Evolutionary conservation across 2,113 vertebrate species (phyloP).

Genomic region (Chinchilla lanigera): DNA sequence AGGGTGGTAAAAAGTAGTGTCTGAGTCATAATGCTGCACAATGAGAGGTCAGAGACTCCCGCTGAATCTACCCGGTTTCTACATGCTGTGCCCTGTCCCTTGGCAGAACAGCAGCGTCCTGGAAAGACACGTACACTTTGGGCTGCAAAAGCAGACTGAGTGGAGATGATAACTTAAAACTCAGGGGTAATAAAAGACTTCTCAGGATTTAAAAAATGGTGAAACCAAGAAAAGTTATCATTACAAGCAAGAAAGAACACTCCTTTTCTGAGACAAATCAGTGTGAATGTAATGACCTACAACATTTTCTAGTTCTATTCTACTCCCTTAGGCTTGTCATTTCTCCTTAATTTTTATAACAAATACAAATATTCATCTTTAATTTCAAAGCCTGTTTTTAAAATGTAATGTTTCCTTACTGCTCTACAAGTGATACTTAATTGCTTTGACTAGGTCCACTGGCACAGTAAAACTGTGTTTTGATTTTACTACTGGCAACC

Average conservation of each 20-base stretch:
- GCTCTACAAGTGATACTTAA: neutral
- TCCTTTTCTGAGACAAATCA: neutral
- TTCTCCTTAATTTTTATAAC: neutral
- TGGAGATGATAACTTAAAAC: neutral
- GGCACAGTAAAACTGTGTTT: neutral
- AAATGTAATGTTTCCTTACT: neutral
- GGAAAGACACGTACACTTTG: neutral
- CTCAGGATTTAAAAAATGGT: neutral
- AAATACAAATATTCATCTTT: neutral
- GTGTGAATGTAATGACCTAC: neutral
- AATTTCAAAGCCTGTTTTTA: neutral
- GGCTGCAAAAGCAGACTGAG: neutral
- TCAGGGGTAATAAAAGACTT: neutral
- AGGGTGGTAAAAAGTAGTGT: neutral
- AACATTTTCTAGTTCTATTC: neutral
- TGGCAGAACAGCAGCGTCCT: too few relatives aligned
- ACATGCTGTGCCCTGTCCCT: neutral
- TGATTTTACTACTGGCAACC: neutral
- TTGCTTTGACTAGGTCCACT: neutral
- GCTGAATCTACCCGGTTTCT: neutral
- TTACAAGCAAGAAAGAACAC: neutral
- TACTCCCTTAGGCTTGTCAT: neutral
- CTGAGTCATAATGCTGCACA: neutral
- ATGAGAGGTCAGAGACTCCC: neutral
- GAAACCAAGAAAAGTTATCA: neutral